Evolutionary conservation across 2,113 vertebrate genomes (phyloP).

Genomic region (Chlorodrepanis virens): DNA sequence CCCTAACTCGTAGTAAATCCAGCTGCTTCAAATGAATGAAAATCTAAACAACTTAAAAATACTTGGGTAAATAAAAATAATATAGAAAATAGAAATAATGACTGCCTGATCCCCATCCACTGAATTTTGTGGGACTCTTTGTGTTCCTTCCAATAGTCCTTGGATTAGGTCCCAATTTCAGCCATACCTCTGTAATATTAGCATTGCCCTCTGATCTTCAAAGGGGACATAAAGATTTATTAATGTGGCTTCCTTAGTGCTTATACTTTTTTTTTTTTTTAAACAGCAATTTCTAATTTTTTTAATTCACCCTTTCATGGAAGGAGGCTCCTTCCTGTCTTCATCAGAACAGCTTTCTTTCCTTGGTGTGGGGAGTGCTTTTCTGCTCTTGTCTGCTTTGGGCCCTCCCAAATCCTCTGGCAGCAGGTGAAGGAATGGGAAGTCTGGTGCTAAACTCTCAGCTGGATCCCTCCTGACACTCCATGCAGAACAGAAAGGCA

Average conservation of each 20-base stretch:
- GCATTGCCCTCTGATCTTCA: not conserved
- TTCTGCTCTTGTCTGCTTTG: not conserved
- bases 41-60: not conserved
- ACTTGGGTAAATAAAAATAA: not conserved
- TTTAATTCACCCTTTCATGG: not conserved
- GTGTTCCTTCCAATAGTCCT: not conserved
- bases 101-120: not conserved
- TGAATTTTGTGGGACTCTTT: not conserved
- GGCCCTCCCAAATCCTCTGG: not conserved
- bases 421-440: not conserved
- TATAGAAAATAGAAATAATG: not conserved
- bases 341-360: not conserved
- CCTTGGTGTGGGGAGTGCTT: not conserved
- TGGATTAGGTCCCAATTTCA: not conserved
- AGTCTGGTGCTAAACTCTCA: not conserved
- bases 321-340: not conserved
- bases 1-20: not conserved
- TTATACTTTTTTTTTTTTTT: rapidly evolving
- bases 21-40: not conserved
- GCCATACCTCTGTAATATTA: not conserved
- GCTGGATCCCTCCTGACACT: not conserved
- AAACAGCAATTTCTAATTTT: not conserved
- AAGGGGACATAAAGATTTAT: not conserved
- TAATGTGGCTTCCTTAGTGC: not conserved
- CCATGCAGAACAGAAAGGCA: not conserved